phyloP scores from a whole-genome alignment of 2,888 invertebrate species.

The Sycophila texana region DNA sequence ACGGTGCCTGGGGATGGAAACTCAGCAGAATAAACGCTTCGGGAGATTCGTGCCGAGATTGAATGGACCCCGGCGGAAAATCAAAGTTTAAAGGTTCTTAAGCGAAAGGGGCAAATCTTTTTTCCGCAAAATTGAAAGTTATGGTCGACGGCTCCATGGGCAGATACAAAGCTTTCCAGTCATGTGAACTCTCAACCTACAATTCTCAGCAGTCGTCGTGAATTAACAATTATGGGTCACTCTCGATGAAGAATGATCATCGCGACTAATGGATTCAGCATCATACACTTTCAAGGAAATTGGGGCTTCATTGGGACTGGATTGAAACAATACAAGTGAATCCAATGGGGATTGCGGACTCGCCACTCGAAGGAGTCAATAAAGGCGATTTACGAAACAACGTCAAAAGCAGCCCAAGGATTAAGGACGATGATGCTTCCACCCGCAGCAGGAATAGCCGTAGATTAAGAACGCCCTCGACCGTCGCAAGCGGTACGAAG shows the following conservation, averaged over 20 bases:
- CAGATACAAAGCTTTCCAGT: too few species aligned
- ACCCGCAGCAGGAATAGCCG: not conserved
- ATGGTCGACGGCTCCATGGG: too few species aligned
- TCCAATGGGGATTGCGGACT: not conserved
- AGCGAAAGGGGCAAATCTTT: not conserved
- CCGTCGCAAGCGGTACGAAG: not conserved
- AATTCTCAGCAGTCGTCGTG: too few species aligned
- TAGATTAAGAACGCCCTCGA: slow-evolving; percentile 26
- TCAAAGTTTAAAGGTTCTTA: not conserved
- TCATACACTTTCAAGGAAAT: slow-evolving; percentile 7
- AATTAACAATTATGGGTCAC: too few species aligned
- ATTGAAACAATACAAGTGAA: slow-evolving; percentile 32
- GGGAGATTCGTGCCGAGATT: slow-evolving; percentile 14
- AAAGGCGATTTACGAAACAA: not conserved
- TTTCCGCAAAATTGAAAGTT: too few species aligned
- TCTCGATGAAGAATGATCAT: too few species aligned
- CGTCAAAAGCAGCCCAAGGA: slow-evolving; percentile 9
- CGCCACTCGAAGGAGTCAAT: not conserved
- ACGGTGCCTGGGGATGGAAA: slow-evolving; percentile 9
- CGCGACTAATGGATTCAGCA: too few species aligned
- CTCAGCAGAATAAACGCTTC: not conserved
- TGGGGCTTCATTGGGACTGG: not conserved
- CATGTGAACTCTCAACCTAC: too few species aligned
- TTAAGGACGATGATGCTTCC: slow-evolving; percentile 23
- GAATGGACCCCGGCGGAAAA: not conserved